A percentile compares a stretch with the other conserved stretches of the same genome.
Conservation (phyloP, 2,797 vertebrate genomes). For the Lagodon rhomboides region DNA sequence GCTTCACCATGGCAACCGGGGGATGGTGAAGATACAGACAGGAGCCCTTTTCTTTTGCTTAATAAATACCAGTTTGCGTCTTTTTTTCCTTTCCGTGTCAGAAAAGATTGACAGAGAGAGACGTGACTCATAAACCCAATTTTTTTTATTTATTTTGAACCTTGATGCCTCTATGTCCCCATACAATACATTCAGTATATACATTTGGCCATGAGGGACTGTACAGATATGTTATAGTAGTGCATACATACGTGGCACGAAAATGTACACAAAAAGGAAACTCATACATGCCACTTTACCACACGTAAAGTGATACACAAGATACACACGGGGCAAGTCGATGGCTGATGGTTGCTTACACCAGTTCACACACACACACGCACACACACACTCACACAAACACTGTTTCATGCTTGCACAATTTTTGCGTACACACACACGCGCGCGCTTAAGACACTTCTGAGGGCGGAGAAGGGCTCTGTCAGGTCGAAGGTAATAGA, state of each 20-base stretch:
- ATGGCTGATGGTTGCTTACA: constrained; percentile 76
- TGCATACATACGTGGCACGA: constrained; percentile 84
- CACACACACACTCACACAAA: constrained; percentile 46
- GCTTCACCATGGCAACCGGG: constrained; percentile 79
- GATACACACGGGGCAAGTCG: constrained; percentile 71
- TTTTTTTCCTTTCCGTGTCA: not conserved
- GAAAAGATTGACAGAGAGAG: constrained; percentile 8
- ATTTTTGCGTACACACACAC: constrained; percentile 42
- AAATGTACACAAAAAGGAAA: constrained; percentile 79
- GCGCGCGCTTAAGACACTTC: constrained; percentile 81
- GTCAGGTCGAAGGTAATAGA: constrained; percentile 69
- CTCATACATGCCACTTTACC: constrained; percentile 75
- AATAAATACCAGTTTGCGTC: constrained; percentile 17
- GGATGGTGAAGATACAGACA: constrained; percentile 25
- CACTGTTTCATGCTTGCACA: constrained; percentile 34
- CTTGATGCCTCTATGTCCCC: constrained; percentile 82
- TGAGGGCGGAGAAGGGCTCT: constrained; percentile 67
- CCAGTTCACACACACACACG: constrained; percentile 35
- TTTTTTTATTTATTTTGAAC: constrained; percentile 86
- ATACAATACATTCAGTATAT: constrained; percentile 90
- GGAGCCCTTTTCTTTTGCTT: not conserved
- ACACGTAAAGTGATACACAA: constrained; percentile 67
- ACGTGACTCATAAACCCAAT: constrained; percentile 85
- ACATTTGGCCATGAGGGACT: constrained; percentile 88
- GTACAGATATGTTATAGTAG: constrained; percentile 85